Evolutionary conservation across 2,888 invertebrate genomes (phyloP), one percentile per base, ranked within the genome.

Genomic region (Drosophila nr. perissopoda): DNA sequence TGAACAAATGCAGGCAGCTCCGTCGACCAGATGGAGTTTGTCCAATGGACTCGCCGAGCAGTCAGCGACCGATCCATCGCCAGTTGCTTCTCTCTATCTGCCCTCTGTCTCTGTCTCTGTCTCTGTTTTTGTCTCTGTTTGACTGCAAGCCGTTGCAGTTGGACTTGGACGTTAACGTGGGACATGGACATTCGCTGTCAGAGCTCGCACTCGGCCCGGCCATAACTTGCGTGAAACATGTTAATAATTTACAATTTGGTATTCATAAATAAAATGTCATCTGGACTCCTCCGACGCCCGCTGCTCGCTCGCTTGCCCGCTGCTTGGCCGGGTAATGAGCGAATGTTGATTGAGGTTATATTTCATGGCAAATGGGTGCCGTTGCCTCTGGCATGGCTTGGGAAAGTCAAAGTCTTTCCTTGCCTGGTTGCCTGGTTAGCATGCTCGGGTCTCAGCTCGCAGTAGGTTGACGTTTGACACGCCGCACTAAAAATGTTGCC

Each of bases 221-320:
- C 88, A 92, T 92, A 90, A 91, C 87, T 91, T 90, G 86, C 88
- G 91, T 83, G 81, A 88, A 92, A 92, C 92, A 91, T 88, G 92
- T 92, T 92, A 92, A 93, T 93, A 93, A 92, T 93, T 93, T 93
- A 93, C 93, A 93, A 93, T 93, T 93, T 93, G 91, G 92, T 92
- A 92, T 91, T 92, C 92, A 93, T 93, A 93, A 93, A 93, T 93
- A 92, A 92, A 91, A 88, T 90, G 91, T 91, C 92, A 89, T 87
- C 88, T 73, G 63, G 81, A 59, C 74, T 80, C 78, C 78, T 81
- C 78, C 79, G 70, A 71, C 76, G 67, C 59, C 52, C 62, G 46
- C 38, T 46, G 42, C 21, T 63, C 33, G 51, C 53, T 57, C 13
- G 29, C 21, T 51, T 51, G 34, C 31, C 21, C 29, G 40, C 48